Evolutionary conservation across 2,888 invertebrate species (phyloP), one percentile per base, ranked within the genome.

Genomic region (Dorcus hopei): DNA sequence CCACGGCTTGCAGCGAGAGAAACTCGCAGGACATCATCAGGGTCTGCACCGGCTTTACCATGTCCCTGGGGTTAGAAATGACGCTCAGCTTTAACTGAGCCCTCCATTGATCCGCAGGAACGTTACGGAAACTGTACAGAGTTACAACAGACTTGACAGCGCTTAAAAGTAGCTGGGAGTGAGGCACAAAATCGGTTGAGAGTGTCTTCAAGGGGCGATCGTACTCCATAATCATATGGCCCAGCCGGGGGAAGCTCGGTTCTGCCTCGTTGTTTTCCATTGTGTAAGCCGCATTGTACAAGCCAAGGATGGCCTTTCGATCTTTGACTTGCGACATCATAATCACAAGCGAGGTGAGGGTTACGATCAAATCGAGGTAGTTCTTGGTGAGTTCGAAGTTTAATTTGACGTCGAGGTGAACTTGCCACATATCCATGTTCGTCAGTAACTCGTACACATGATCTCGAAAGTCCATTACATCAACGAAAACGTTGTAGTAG

Each of bases 401-500:
- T 38, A 96, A 81, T 0, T 94, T 93, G 79, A 99, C 90, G 76
- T 99, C 97, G 69, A 99, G 81, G 70, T 93, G 90, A 40, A 98
- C 87, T 74, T 97, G 96, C 74, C 95, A 96, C 2, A 96, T 94
- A 81, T 98, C 96, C 89, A 99, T 95, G 16, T 93, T 93, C 9
- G 97, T 98, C 0, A 95, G 81, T 58, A 95, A 80, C 75, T 95
- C 95, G 73, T 91, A 90, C 0, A 95, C 93, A 82, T 93, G 91
- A 74, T 97, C 97, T 80, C 97, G 98, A 73, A 99, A 95, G 76
- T 99, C 98, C 54, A 99, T 81, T 47, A 99, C 84, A 82, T 99
- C 99, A 9, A 98, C 98, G 81, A 99, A 99, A 1, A 99, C 99
- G 76, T 96, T 97, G 75, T 99, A 99, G 76, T 99, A 99, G 6